These are phyloP conservation scores for Ovis canadensis DNA, from an alignment of 2,113 vertebrate genomes.

Conservation along the genomic window DNA sequence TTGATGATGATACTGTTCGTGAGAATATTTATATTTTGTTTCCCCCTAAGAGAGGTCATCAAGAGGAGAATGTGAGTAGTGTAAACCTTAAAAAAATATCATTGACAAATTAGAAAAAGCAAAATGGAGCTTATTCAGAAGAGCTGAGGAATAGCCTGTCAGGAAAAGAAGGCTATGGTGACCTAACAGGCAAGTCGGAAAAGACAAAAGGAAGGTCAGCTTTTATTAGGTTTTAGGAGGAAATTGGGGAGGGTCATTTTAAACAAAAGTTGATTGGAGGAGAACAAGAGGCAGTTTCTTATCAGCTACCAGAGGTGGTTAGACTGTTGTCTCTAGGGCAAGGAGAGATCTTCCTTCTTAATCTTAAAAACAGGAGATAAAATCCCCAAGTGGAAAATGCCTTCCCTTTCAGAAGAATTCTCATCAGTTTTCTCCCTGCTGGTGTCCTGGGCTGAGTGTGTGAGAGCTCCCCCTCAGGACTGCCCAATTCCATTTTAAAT, in stretches of 20 bases:
- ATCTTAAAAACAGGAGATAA: background rate
- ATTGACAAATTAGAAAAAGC: background rate
- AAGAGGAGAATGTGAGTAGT: background rate
- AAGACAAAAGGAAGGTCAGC: background rate
- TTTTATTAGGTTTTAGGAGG: background rate
- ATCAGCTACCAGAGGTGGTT: background rate
- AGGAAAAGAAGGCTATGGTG: background rate
- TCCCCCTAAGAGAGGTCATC: background rate
- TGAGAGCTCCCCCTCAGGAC: background rate
- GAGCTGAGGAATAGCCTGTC: background rate
- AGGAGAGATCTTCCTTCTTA: background rate
- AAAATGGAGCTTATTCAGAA: background rate
- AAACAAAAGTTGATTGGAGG: background rate
- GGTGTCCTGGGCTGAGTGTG: background rate
- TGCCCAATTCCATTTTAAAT: background rate
- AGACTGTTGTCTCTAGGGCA: background rate
- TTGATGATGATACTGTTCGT: background rate
- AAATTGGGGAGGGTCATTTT: background rate
- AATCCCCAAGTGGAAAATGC: background rate
- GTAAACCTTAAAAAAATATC: background rate
- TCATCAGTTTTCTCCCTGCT: background rate
- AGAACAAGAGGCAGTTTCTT: background rate
- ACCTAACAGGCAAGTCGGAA: background rate
- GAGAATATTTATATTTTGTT: background rate
- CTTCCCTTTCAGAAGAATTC: background rate